Percentiles rank a stretch among this genome's conserved stretches.
These are phyloP conservation scores for Streptopelia turtur DNA, from an alignment of 2,797 vertebrate genomes.

Conservation along the genomic window DNA sequence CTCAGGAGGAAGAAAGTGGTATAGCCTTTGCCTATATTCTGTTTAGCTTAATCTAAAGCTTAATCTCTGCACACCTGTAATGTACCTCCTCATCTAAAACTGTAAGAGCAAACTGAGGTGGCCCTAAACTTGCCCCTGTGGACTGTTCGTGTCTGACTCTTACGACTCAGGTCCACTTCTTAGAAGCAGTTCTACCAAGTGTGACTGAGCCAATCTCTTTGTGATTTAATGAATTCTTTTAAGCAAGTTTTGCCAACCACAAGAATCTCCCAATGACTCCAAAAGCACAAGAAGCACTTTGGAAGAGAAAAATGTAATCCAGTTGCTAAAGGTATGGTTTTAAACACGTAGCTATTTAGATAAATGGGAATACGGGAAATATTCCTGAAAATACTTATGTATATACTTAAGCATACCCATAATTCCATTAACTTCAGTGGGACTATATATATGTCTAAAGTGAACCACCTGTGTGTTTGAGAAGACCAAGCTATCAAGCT, in stretches of 20 bases:
- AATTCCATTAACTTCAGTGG: conserved; percentile 41
- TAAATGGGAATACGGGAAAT: not conserved
- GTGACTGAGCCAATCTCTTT: not conserved
- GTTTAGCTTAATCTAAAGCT: not conserved
- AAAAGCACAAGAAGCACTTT: not conserved
- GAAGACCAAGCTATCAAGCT: conserved; percentile 41
- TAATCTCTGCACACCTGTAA: not conserved
- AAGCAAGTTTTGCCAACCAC: not conserved
- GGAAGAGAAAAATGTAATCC: not conserved
- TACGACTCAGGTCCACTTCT: not conserved
- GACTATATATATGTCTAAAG: conserved; percentile 28
- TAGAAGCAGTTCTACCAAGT: not conserved
- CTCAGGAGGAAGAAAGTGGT: not conserved
- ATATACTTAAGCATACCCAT: not conserved
- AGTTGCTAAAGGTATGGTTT: not conserved
- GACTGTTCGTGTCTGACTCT: not conserved
- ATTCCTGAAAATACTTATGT: conserved; percentile 1
- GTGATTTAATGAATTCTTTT: not conserved
- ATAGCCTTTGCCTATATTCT: not conserved
- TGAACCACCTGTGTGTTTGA: conserved; percentile 38
- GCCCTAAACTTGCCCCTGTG: not conserved
- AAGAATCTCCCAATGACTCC: not conserved
- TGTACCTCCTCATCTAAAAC: rapidly evolving
- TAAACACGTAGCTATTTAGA: not conserved
- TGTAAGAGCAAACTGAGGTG: not conserved